Base-by-base conservation (phyloP, 1,140 invertebrate species). In the Druon quercuslanigerum region DNA sequence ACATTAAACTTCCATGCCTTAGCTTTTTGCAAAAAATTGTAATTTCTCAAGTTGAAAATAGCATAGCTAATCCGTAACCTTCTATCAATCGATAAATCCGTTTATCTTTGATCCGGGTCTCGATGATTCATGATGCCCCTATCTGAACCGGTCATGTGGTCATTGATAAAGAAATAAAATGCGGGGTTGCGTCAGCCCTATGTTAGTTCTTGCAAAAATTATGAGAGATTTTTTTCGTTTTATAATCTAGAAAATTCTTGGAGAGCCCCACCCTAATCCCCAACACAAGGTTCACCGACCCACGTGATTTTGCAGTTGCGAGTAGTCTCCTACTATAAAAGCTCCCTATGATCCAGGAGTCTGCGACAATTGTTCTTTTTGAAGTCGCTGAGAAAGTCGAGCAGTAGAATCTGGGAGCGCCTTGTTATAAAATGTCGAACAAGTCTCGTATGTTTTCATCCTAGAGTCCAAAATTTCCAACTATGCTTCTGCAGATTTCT, bases 331-430 rank as follows among this genome's bases (percentile, higher is more conserved):
- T 9, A 46, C 77, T 87, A 89, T 89, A 89, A 89, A 89, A 88
- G 88, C 84, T 87, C 78, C 83, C 80, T 83, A 85, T 82, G 79
- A 83, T 84, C 82, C 82, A 79, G 77, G 74, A 75, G 84, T 82
- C 80, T 76, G 81, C 71, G 78, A 82, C 85, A 86, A 88, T 84
- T 88, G 85, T 88, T 84, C 82, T 80, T 81, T 72, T 82, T 80
- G 82, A 88, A 86, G 81, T 56, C 83, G 77, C 73, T 82, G 75
- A 80, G 78, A 83, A 81, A 83, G 82, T 82, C 76, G 78, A 54
- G 74, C 50, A 72, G 51, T 51, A 52, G 70, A 79, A 79, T 80
- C 78, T 74, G 50, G 51, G 50, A 79, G 20, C 17, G 56, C 74
- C 80, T 76, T 74, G 75, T 77, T 80, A 71, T 72, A 76, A 70